These are phyloP conservation scores for Drosophila equinoxialis DNA, from an alignment of 1,140 invertebrate genomes.

Conservation along the genomic window DNA sequence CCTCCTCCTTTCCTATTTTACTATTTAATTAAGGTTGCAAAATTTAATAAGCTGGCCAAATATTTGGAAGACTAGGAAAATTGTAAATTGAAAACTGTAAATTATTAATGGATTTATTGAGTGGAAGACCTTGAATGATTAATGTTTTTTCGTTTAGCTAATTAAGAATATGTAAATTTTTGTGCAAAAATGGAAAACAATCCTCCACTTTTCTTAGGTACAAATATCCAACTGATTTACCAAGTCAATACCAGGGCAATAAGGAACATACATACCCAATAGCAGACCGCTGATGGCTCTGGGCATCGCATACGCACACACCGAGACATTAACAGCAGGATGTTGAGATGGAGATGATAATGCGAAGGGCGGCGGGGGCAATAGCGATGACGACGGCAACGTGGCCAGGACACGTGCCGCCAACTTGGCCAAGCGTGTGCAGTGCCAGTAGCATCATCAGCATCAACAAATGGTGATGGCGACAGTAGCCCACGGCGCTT, in stretches of 20 bases:
- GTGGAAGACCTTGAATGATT: conserved; percentile 47
- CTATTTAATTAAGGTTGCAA: no score
- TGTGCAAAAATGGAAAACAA: neutral
- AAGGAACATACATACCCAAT: conserved; percentile 42
- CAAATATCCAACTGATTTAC: conserved; percentile 47
- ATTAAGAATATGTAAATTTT: conserved; percentile 53
- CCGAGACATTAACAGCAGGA: conserved; percentile 6
- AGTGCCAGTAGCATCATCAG: conserved; percentile 36
- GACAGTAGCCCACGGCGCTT: conserved; percentile 32
- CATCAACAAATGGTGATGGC: conserved; percentile 51
- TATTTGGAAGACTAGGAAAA: no score
- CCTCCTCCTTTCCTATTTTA: no score
- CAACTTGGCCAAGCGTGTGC: conserved; percentile 74
- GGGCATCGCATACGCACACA: conserved; percentile 3
- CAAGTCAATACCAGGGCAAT: conserved; percentile 41
- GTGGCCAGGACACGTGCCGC: conserved; percentile 72
- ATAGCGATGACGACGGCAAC: conserved; percentile 40
- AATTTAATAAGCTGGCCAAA: no score
- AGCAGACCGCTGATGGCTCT: conserved; percentile 63
- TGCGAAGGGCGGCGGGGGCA: conserved; percentile 53
- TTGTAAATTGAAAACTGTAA: neutral
- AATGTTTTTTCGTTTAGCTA: conserved; percentile 58
- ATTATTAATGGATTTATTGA: conserved; percentile 10
- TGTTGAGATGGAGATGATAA: conserved; percentile 15
- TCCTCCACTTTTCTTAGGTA: conserved; percentile 47